Evolutionary conservation across 2,888 invertebrate species (phyloP), one percentile per base, ranked within the genome.

Genomic region (Epinotia nisella): DNA sequence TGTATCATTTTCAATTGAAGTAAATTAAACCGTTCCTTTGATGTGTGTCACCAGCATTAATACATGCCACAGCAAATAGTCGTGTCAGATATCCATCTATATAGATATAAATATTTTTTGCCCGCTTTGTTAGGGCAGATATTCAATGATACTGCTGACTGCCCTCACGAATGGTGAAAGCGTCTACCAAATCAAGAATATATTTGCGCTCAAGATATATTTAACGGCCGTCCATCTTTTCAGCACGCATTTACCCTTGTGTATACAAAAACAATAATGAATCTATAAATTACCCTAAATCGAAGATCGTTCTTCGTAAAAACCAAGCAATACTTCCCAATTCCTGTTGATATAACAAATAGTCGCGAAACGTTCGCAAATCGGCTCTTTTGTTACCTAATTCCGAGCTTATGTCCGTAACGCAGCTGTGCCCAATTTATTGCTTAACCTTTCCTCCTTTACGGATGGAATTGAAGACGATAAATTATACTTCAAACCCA

Each of bases 401-500:
- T 91, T 88, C 89, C 82, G 75, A 85, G 89, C 90, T 92, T 90
- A 90, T 87, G 88, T 86, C 88, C 86, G 87, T 84, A 87, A 84
- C 91, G 84, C 93, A 93, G 91, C 92, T 93, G 93, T 83, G 90
- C 82, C 87, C 83, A 83, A 86, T 86, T 85, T 86, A 86, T 86
- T 79, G 91, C 91, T 90, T 91, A 93, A 93, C 93, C 93, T 93
- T 93, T 92, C 89, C 88, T 88, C 84, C 82, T 81, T 79, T 84
- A 83, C 87, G 87, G 87, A 89, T 91, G 85, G 91, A 92, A 93
- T 92, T 92, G 93, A 92, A 92, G 87, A 91, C 91, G 86, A 92
- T 93, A 92, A 92, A 91, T 93, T 92, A 92, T 92, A 92, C 92
- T 92, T 91, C 90, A 91, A 91, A 89, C 90, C 90, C 89, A 90